Evolutionary conservation across 2,113 vertebrate genomes (phyloP), one percentile per base, ranked within the genome.

Genomic region (Malaclemys terrapin): DNA sequence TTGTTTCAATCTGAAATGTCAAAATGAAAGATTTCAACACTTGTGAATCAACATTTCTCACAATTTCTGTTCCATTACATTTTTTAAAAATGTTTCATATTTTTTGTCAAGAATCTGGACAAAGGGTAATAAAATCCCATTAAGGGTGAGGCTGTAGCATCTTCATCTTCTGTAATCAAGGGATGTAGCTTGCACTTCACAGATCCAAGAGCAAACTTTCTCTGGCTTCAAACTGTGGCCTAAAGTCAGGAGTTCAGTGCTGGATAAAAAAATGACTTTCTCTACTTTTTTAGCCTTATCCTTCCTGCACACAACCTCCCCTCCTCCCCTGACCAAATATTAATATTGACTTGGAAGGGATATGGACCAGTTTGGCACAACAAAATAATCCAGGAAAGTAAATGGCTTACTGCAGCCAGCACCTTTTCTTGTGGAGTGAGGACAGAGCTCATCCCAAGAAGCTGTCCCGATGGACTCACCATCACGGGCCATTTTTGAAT

Each of bases 361-460:
- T 47, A 38, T 72, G 72, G 91, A 87, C 80, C 22, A 56, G 83
- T 92, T 93, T 93, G 87, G 94, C 91, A 89, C 65, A 88, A 75
- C 42, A 29, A 85, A 76, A 95, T 96, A 79, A 83, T 82, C 83
- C 88, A 96, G 91, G 89, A 94, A 95, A 95, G 35, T 47, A 50
- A 85, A 81, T 49, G 47, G 38, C 75, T 95, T 90, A 92, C 96
- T 92, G 35, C 87, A 84, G 17, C 27, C 53, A 54, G n/a, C 53
- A 42, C 13, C 35, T 89, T 59, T 82, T 25, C 35, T 81, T 69
- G 72, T 78, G 69, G 25, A 92, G 49, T 83, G 54, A 93, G 82
- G 90, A 75, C 50, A 19, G 20, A 53, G 52, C 22, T 96, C 92
- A 85, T 53, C 6, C 14, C 50, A 24, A 24, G 81, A 86, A 96